Evolutionary conservation across 2,888 invertebrate species (phyloP).

Genomic region (Lissonota sp.): DNA sequence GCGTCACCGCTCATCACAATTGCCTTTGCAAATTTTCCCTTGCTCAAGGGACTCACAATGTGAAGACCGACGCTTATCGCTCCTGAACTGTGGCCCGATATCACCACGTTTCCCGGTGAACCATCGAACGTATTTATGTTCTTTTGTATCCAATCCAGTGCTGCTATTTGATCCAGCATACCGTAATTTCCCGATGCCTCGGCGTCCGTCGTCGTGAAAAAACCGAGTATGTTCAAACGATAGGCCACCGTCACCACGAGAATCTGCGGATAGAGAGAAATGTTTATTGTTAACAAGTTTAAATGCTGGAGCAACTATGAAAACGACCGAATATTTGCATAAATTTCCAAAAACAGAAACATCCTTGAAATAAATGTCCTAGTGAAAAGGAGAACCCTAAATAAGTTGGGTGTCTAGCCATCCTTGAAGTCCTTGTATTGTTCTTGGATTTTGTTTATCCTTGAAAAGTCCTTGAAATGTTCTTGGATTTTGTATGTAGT

Average conservation of each 20-base stretch:
- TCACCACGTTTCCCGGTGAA: conserved; percentile 89
- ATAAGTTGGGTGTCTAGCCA: too few relatives aligned
- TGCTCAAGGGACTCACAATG: conserved; percentile 85
- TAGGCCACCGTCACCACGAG: conserved; percentile 92
- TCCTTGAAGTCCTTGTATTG: too few relatives aligned
- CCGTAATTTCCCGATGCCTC: conserved; percentile 93
- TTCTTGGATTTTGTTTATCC: too few relatives aligned
- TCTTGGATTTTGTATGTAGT: too few relatives aligned
- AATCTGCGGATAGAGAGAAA: conserved; percentile 83
- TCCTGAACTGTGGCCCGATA: conserved; percentile 93
- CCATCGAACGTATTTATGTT: conserved; percentile 92
- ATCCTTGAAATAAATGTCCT: too few relatives aligned
- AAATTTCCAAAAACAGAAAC: too few relatives aligned
- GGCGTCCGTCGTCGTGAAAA: conserved; percentile 91
- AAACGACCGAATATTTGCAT: too few relatives aligned
- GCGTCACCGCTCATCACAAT: conserved; percentile 93
- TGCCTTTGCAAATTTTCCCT: conserved; percentile 89
- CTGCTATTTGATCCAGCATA: conserved; percentile 92
- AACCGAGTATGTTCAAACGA: conserved; percentile 93
- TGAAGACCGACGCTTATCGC: conserved; percentile 92
- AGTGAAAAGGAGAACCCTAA: too few relatives aligned
- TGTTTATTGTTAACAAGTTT: too few relatives aligned
- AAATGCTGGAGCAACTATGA: too few relatives aligned
- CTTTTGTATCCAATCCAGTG: conserved; percentile 91
- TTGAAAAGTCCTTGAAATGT: too few relatives aligned